Conservation (phyloP, 2,797 vertebrate species). For the Cyprinodon diabolis region DNA sequence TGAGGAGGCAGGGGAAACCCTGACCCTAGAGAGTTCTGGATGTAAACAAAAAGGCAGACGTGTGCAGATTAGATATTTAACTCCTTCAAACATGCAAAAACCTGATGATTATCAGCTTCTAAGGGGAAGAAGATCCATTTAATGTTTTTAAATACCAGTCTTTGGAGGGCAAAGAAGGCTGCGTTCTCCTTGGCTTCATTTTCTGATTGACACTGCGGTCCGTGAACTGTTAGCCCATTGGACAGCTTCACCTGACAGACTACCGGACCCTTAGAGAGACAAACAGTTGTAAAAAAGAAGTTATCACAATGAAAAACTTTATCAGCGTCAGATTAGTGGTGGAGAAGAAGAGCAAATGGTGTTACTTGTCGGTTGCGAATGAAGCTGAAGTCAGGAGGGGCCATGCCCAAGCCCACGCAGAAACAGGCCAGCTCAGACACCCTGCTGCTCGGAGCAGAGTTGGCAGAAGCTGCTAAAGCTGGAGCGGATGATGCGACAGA, state of each 20-base stretch:
- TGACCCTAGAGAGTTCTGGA: constrained; percentile 87
- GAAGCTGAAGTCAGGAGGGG: constrained; percentile 90
- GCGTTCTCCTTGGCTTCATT: constrained; percentile 95
- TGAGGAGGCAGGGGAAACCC: constrained; percentile 87
- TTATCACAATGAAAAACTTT: neutral
- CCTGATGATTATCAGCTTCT: neutral
- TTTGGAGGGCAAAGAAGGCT: constrained; percentile 91
- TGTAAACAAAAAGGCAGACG: constrained; percentile 8
- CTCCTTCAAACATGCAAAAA: neutral
- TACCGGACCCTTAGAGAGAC: constrained; percentile 82
- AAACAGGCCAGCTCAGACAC: constrained; percentile 88
- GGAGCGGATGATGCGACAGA: constrained; percentile 3
- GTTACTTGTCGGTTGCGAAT: constrained; percentile 90
- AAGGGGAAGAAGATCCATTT: too few species aligned
- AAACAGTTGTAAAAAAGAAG: neutral
- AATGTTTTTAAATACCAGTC: constrained; percentile 81
- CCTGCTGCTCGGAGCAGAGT: constrained; percentile 76
- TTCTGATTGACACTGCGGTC: constrained; percentile 93
- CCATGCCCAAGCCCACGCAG: constrained; percentile 89
- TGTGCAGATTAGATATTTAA: neutral
- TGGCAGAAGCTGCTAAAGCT: constrained; percentile 16
- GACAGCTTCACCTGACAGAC: constrained; percentile 95
- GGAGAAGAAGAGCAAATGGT: neutral
- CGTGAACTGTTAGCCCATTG: constrained; percentile 90
- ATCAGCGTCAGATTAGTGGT: too few species aligned